Conservation (phyloP, 2,113 vertebrate species). For the Dunckerocampus dactyliophorus region DNA sequence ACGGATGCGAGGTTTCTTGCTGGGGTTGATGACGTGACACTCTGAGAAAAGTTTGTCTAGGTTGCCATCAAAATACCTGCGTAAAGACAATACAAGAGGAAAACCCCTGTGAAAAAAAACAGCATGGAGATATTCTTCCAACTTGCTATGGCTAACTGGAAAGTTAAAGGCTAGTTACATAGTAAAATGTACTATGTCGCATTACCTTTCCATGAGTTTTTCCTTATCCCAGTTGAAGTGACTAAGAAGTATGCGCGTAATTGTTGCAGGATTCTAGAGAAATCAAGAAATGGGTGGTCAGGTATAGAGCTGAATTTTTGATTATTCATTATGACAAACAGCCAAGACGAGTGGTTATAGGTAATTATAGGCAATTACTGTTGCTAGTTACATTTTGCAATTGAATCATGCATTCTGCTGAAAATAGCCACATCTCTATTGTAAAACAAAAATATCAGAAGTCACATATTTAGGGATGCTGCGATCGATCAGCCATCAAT, state of each 20-base stretch:
- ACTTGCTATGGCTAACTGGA: not conserved
- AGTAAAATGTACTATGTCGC: not conserved
- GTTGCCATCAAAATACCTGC: slow-evolving; percentile 98
- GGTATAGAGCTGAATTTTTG: not conserved
- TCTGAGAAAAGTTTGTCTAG: slow-evolving; percentile 99
- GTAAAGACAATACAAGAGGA: slow-evolving; percentile 26
- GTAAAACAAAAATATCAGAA: no score
- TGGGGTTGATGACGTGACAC: slow-evolving; percentile 99
- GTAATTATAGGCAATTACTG: no score
- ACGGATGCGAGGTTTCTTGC: slow-evolving; percentile 95
- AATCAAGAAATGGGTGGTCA: slow-evolving; percentile 28
- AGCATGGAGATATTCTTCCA: not conserved
- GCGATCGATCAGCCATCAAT: no score
- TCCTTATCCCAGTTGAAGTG: slow-evolving; percentile 99
- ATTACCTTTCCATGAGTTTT: slow-evolving; percentile 99
- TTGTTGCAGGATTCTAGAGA: slow-evolving; percentile 94
- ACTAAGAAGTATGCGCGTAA: slow-evolving; percentile 98
- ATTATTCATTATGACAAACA: not conserved
- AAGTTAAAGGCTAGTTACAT: not conserved
- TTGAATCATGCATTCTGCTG: no score
- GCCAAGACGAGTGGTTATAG: not conserved
- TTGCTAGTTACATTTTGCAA: no score
- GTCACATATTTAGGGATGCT: no score
- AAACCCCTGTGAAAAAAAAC: not conserved
- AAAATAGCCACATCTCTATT: no score